Evolutionary conservation across 2,888 invertebrate species (phyloP).

Genomic region (Glaucopsyche alexis): DNA sequence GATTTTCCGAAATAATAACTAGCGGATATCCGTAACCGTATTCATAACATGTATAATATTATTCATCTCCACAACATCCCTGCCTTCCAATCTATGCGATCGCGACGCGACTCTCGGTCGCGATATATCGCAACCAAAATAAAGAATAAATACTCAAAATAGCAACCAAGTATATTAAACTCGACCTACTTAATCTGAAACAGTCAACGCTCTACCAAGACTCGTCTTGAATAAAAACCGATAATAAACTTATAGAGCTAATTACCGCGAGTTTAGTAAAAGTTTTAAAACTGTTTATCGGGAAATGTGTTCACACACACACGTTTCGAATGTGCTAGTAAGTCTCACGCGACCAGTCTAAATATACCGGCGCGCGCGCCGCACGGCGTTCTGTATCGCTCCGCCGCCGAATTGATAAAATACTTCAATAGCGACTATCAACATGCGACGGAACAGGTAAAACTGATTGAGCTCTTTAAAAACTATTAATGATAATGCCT

Average conservation of each 20-base stretch:
- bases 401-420: constrained; percentile 72
- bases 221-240: constrained; percentile 1
- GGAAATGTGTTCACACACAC: constrained; percentile 17
- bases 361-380: constrained; percentile 73
- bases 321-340: constrained; percentile 29
- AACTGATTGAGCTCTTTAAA: constrained; percentile 50
- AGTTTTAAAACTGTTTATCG: constrained; percentile 29
- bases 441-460: constrained; percentile 72
- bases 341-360: constrained; percentile 65
- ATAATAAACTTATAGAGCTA: background rate
- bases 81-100: no score
- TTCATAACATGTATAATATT: no score
- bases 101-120: no score
- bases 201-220: background rate
- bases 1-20: no score
- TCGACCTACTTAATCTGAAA: background rate
- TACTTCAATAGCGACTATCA: constrained; percentile 59
- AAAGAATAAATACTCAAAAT: no score
- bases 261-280: background rate
- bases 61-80: no score
- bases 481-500: background rate
- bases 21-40: no score
- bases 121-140: no score
- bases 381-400: constrained; percentile 60
- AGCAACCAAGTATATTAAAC: background rate